phyloP scores from a whole-genome alignment of 2,888 invertebrate species.

The Malthinus flaveolus region DNA sequence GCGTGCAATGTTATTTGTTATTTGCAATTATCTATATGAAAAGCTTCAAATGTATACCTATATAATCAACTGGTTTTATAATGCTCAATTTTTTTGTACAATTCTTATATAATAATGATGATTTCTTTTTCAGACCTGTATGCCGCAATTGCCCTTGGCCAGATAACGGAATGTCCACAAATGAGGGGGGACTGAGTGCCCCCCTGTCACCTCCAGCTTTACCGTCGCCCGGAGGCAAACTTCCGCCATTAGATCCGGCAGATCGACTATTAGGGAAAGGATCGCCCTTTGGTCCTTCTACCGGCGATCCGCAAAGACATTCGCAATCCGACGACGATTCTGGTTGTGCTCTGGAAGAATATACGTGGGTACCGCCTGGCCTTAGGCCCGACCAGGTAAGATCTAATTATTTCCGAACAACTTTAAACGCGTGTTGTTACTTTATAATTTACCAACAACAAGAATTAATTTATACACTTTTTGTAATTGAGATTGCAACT shows the following conservation, averaged over 20 bases:
- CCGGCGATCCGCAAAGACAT: constrained; percentile 74
- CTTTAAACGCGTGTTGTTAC: background rate
- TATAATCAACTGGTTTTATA: constrained; percentile 2
- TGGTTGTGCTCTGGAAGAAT: constrained; percentile 96
- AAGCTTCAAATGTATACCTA: background rate
- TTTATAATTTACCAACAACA: background rate
- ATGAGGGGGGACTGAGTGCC: constrained; percentile 53
- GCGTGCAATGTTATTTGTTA: constrained; percentile 7
- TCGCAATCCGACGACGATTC: constrained; percentile 97
- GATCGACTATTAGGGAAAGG: constrained; percentile 65
- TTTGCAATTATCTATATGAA: constrained; percentile 1
- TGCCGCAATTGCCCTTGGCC: constrained; percentile 81
- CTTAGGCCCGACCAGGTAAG: constrained; percentile 93
- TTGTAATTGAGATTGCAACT: too few species aligned
- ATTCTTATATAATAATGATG: background rate
- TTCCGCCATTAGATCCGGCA: constrained; percentile 56
- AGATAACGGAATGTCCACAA: constrained; percentile 56
- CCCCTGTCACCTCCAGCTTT: constrained; percentile 52
- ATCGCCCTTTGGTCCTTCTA: constrained; percentile 55
- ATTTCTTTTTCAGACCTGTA: constrained; percentile 70
- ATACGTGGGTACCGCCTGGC: constrained; percentile 97
- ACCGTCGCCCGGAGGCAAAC: constrained; percentile 50
- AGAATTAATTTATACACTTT: too few species aligned
- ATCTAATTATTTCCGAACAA: constrained; percentile 5
- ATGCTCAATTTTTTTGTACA: background rate